These are phyloP conservation scores for Picathartes gymnocephalus DNA, from an alignment of 2,113 vertebrate genomes.

Conservation along the genomic window DNA sequence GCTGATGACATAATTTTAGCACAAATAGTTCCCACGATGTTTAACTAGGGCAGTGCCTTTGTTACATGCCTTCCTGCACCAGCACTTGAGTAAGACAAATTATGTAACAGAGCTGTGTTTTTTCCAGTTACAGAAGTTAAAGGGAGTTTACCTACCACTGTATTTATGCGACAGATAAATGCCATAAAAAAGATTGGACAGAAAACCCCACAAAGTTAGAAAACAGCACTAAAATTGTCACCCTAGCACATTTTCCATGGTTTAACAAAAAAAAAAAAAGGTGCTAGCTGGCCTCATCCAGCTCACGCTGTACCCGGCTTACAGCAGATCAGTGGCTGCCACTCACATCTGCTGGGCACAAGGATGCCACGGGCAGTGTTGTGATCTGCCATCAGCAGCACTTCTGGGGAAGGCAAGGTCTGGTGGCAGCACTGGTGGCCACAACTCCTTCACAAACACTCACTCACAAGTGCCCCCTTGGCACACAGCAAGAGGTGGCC, in stretches of 20 bases:
- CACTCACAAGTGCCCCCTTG: not conserved
- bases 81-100: not conserved
- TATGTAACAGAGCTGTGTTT: not conserved
- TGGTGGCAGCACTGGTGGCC: not conserved
- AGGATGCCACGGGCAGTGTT: fast-evolving
- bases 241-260: not conserved
- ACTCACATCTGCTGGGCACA: not conserved
- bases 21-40: not conserved
- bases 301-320: fast-evolving
- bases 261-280: not conserved
- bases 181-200: not conserved
- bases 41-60: not conserved
- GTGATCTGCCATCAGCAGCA: not conserved
- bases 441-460: fast-evolving
- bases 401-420: not conserved
- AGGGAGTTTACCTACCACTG: not conserved
- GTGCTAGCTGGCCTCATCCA: not conserved
- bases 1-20: not conserved
- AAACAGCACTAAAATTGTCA: not conserved
- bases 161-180: not conserved
- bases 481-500: not conserved
- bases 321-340: not conserved
- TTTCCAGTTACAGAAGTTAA: not conserved
- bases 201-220: not conserved
- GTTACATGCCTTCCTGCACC: not conserved